These are phyloP conservation scores for Polyommatus icarus DNA, from an alignment of 2,888 invertebrate genomes.

Conservation along the genomic window DNA sequence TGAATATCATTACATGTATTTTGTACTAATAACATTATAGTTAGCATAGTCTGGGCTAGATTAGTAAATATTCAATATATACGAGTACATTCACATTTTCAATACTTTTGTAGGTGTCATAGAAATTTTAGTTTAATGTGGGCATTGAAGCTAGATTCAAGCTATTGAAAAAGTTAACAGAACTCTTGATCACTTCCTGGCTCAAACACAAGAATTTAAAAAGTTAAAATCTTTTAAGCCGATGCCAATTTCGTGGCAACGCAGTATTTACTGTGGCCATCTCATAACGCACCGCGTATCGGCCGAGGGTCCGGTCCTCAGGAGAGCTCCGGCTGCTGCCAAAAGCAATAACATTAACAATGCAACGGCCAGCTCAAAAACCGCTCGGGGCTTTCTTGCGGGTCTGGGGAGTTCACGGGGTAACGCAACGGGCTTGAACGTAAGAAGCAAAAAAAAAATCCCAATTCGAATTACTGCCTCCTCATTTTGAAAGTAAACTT, in stretches of 20 bases:
- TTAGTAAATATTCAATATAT: neutral
- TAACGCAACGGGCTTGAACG: neutral
- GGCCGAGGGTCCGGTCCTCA: neutral
- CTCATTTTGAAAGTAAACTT: too few relatives aligned
- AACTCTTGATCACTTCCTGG: too few relatives aligned
- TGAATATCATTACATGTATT: neutral
- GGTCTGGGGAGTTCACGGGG: neutral
- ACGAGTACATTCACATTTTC: too few relatives aligned
- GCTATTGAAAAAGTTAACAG: too few relatives aligned
- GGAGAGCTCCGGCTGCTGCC: neutral
- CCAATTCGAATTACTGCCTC: too few relatives aligned
- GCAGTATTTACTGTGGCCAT: neutral
- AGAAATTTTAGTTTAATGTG: too few relatives aligned
- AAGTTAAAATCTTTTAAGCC: neutral
- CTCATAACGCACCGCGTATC: slow-evolving; percentile 21
- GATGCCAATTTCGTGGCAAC: neutral
- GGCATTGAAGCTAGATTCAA: too few relatives aligned
- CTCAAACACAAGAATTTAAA: too few relatives aligned
- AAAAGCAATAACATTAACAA: slow-evolving; percentile 32
- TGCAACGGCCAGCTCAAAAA: neutral
- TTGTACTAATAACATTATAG: neutral
- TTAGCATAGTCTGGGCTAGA: neutral
- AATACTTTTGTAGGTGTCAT: too few relatives aligned
- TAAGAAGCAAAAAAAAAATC: neutral
- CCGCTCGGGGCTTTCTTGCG: neutral